Conservation (phyloP, 2,797 vertebrate genomes). For the Myotis findleyi region DNA sequence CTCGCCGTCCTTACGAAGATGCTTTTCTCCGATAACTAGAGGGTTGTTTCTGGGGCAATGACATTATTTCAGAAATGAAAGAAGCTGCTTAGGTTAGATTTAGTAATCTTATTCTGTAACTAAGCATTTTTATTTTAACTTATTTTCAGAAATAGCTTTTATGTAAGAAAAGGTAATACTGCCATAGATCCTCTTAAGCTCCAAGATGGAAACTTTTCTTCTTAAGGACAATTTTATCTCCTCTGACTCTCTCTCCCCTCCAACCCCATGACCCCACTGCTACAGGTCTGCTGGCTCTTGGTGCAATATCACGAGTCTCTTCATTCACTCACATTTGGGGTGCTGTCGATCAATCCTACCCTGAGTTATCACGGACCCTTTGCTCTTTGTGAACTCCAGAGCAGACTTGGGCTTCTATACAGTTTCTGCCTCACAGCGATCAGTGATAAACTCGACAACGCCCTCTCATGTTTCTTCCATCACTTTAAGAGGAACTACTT, state of each 20-base stretch:
- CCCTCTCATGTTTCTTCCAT: not conserved
- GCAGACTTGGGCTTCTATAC: not conserved
- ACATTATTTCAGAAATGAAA: not conserved
- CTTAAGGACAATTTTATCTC: not conserved
- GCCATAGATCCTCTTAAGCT: not conserved
- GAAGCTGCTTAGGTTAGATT: not conserved
- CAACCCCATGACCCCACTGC: accelerated
- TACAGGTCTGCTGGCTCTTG: not conserved
- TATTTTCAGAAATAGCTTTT: conserved; percentile 19
- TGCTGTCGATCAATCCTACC: not conserved
- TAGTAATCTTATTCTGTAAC: not conserved
- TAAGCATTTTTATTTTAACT: conserved; percentile 42
- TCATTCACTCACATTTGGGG: not conserved
- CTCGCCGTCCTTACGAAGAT: not conserved
- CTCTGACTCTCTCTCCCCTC: not conserved
- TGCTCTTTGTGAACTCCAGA: not conserved
- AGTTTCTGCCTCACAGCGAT: not conserved
- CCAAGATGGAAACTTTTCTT: not conserved
- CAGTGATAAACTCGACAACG: not conserved
- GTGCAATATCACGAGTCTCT: not conserved
- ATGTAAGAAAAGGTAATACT: conserved; percentile 39
- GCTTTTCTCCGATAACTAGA: not conserved
- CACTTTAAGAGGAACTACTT: not conserved
- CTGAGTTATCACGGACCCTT: not conserved
- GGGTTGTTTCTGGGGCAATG: not conserved